These are phyloP conservation scores for Colistium nudipinnis DNA, from an alignment of 2,113 vertebrate species.

Conservation along the genomic window DNA sequence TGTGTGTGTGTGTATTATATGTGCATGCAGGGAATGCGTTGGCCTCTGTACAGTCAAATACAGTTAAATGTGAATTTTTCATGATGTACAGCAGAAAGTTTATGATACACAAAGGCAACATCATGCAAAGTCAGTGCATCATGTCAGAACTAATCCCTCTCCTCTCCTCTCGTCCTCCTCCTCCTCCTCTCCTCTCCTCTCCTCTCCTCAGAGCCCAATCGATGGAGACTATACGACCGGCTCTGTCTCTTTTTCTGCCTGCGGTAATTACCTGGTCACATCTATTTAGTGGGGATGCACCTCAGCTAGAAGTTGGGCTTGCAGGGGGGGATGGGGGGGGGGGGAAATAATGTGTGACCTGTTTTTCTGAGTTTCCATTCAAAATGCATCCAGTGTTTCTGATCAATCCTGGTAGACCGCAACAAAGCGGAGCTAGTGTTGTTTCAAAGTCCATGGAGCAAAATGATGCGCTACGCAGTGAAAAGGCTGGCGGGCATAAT, in stretches of 20 bases:
- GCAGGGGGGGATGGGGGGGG: too few species aligned
- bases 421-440: background rate
- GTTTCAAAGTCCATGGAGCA: slow-evolving; percentile 1
- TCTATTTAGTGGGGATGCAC: slow-evolving; percentile 42
- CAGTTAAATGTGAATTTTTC: background rate
- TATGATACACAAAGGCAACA: slow-evolving; percentile 20
- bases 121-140: slow-evolving; percentile 12
- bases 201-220: slow-evolving; percentile 23
- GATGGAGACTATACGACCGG: slow-evolving; percentile 17
- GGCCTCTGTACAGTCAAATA: background rate
- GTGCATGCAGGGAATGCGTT: slow-evolving; percentile 3
- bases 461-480: slow-evolving; percentile 19
- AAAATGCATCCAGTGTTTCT: slow-evolving; percentile 31
- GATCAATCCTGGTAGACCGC: slow-evolving; percentile 10
- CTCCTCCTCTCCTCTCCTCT: slow-evolving; percentile 7
- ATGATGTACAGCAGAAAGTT: slow-evolving; percentile 21
- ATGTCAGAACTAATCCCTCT: background rate
- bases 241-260: slow-evolving; percentile 33
- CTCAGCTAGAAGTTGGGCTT: slow-evolving; percentile 4
- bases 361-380: slow-evolving; percentile 41
- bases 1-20: background rate
- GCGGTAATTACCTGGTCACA: slow-evolving; percentile 49
- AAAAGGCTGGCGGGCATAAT: slow-evolving; percentile 13
- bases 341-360: slow-evolving; percentile 37
- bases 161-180: slow-evolving; percentile 1